Base-by-base conservation (phyloP, 2,797 vertebrate species). In the Sebastes iracundus region DNA sequence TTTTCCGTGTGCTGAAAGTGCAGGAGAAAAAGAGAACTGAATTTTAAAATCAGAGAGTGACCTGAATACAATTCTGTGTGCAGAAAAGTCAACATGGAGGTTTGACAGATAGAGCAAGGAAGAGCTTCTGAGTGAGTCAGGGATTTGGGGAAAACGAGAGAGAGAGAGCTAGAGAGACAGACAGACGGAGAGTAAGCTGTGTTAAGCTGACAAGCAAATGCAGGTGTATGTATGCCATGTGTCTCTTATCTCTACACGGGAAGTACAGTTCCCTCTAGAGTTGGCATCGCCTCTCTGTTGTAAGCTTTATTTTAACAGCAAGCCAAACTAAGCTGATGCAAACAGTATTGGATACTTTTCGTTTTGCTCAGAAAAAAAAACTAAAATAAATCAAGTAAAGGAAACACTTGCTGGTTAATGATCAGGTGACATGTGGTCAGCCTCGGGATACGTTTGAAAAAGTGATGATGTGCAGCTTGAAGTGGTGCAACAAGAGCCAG, bases 151-250 rank as follows among this genome's bases (percentile, higher is more conserved):
- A 46, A 20, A 53, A 23, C 2, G 18, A 20, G 49, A 10, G 13
- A 67, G 16, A 67, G 16, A 68, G 7, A 38, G 16, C 22, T 13
- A 11, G 16, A 75, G 22, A 46, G 27, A 63, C 20, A n/a, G 49
- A 60, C 16, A 53, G 25, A 32, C 4, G 30, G 23, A 20, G 7
- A 49, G 11, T 84, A 77, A 66, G 27, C 77, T 79, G 14, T 10
- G 8, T 35, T 80, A 75, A 66, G 75, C 79, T 82, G 80, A 81
- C 53, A 63, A 77, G 65, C 56, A 77, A 61, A 71, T 75, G 70
- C 53, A 70, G 66, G 78, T 80, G 13, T 80, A 56, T 77, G 77
- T 42, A 12, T 25, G 23, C n/a, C 62, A 46, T 49, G 25, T 80
- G 60, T 72, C 28, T 59, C 65, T 89, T 66, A 80, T 86, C 79